phyloP scores from a whole-genome alignment of 1,140 invertebrate genomes.

The Euglossa dilemma region DNA sequence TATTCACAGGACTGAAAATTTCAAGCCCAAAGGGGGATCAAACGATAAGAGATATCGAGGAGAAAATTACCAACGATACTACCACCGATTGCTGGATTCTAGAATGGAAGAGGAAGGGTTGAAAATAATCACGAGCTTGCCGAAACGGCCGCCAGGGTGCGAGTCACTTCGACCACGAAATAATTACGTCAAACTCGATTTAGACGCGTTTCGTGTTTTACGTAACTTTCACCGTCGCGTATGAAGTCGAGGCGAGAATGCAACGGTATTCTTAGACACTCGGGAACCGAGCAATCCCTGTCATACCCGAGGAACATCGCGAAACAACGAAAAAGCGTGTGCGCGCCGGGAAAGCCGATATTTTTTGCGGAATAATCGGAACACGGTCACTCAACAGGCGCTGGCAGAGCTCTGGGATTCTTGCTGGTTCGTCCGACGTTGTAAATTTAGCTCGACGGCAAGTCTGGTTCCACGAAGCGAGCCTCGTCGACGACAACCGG shows the following conservation, averaged over 20 bases:
- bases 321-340: not conserved
- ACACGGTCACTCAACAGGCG: conserved; percentile 58
- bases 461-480: conserved; percentile 50
- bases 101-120: not conserved
- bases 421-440: conserved; percentile 39
- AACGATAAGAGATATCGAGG: not conserved
- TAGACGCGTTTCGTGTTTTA: conserved; percentile 23
- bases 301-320: not conserved
- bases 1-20: no score
- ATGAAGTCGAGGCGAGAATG: conserved; percentile 30
- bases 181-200: conserved; percentile 25
- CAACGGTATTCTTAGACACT: conserved; percentile 23
- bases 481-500: not conserved
- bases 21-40: no score
- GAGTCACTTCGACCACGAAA: not conserved
- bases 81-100: not conserved
- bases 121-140: not conserved
- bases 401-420: conserved; percentile 53
- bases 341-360: not conserved
- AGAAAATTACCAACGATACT: not conserved
- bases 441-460: conserved; percentile 65
- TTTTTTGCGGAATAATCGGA: conserved; percentile 47
- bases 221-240: conserved; percentile 40
- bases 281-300: not conserved
- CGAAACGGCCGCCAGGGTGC: not conserved